Evolutionary conservation across 2,888 invertebrate species (phyloP).

Genomic region (Netelia virgata): DNA sequence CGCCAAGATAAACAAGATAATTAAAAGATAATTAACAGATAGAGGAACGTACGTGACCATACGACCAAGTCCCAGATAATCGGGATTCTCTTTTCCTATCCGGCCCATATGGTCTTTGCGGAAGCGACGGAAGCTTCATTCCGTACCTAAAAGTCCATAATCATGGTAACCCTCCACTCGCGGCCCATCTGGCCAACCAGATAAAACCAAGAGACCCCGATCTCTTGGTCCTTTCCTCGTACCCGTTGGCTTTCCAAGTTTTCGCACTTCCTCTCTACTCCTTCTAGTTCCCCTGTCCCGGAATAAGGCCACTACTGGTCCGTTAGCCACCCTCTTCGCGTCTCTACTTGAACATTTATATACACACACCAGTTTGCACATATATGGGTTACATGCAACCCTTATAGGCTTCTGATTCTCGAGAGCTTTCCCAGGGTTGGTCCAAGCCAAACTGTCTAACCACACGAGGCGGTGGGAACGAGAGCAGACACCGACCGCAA

Average conservation of each 20-base stretch:
- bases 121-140: slow-evolving; percentile 13
- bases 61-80: slow-evolving; percentile 64
- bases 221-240: neutral
- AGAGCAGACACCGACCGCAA: slow-evolving; percentile 10
- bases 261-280: slow-evolving; percentile 22
- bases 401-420: slow-evolving; percentile 34
- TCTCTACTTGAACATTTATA: neutral
- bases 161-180: neutral
- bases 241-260: neutral
- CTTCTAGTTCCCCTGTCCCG: slow-evolving; percentile 4
- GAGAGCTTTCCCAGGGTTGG: slow-evolving; percentile 12
- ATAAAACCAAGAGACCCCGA: slow-evolving; percentile 41
- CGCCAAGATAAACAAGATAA: slow-evolving; percentile 82
- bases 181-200: slow-evolving; percentile 25
- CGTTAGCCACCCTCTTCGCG: slow-evolving; percentile 18
- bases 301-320: slow-evolving; percentile 46
- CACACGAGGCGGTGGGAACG: neutral
- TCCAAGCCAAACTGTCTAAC: slow-evolving; percentile 22
- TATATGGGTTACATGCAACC: neutral
- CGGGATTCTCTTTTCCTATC: slow-evolving; percentile 46
- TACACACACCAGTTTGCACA: neutral
- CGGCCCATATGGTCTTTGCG: neutral
- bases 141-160: slow-evolving; percentile 1
- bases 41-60: slow-evolving; percentile 75
- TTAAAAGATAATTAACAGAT: slow-evolving; percentile 83